These are phyloP conservation scores for Gymnoscelis rufifasciata DNA, from an alignment of 2,888 invertebrate species.

Conservation along the genomic window DNA sequence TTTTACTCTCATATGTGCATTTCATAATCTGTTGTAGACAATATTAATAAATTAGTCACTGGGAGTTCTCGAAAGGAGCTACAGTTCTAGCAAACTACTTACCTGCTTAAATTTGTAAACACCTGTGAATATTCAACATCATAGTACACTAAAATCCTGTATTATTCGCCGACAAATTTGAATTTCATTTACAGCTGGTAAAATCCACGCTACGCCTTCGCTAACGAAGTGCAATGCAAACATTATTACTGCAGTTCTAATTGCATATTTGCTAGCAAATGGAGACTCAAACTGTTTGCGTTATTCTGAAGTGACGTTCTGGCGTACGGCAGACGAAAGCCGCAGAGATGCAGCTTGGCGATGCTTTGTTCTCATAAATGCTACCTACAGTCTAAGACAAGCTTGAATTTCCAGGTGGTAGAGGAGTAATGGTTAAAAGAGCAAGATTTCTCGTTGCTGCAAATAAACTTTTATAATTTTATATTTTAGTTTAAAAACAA, in stretches of 20 bases:
- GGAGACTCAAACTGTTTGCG: slow-evolving; percentile 41
- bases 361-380: not conserved
- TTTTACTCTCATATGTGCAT: no score
- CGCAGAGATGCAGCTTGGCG: not conserved
- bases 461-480: no score
- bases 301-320: slow-evolving; percentile 21
- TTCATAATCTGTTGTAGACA: no score
- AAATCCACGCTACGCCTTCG: slow-evolving; percentile 16
- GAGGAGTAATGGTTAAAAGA: no score
- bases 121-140: not conserved
- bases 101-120: not conserved
- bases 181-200: slow-evolving; percentile 10
- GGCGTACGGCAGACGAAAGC: slow-evolving; percentile 9
- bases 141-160: not conserved
- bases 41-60: no score
- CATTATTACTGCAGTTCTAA: slow-evolving; percentile 43
- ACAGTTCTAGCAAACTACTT: no score
- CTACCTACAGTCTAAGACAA: not conserved
- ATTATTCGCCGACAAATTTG: slow-evolving; percentile 5
- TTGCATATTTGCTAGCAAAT: slow-evolving; percentile 48
- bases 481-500: no score
- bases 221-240: slow-evolving; percentile 36
- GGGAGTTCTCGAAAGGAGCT: no score
- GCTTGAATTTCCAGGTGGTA: not conserved
- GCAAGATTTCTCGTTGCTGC: no score